Evolutionary conservation across 2,888 invertebrate genomes (phyloP).

Genomic region (Polietes domitor): DNA sequence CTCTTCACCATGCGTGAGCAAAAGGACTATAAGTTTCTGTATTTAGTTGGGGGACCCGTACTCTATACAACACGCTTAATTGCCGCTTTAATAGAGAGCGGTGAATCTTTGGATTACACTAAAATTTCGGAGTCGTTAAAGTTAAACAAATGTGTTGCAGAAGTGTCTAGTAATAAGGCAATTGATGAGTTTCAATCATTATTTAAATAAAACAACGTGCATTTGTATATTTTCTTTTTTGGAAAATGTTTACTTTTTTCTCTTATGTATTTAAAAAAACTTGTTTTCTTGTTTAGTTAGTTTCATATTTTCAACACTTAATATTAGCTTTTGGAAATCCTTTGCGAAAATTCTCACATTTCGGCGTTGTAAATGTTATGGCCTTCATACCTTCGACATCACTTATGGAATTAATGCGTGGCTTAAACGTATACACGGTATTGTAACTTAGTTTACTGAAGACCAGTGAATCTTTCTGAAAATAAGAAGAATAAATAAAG

Average conservation of each 20-base stretch:
- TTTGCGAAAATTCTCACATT: constrained; percentile 78
- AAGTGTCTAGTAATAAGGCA: constrained; percentile 48
- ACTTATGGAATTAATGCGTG: constrained; percentile 67
- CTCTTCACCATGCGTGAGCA: constrained; percentile 85
- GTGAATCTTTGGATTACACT: constrained; percentile 72
- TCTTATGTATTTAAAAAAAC: constrained; percentile 39
- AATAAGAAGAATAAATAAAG: constrained; percentile 9
- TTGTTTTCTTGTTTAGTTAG: constrained; percentile 34
- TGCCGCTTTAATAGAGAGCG: constrained; percentile 87
- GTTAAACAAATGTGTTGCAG: background rate
- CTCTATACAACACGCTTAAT: constrained; percentile 88
- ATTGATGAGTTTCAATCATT: constrained; percentile 75
- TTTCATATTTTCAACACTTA: constrained; percentile 76
- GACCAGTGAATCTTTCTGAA: constrained; percentile 79
- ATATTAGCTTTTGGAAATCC: constrained; percentile 78
- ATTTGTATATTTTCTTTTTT: too few relatives aligned
- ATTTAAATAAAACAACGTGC: constrained; percentile 73
- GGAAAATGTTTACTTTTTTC: constrained; percentile 11
- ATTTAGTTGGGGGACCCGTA: constrained; percentile 87
- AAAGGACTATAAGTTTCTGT: constrained; percentile 84
- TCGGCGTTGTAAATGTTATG: constrained; percentile 78
- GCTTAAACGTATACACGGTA: constrained; percentile 75
- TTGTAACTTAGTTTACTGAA: constrained; percentile 79
- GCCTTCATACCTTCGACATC: constrained; percentile 68
- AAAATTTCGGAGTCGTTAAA: constrained; percentile 59